These are phyloP conservation scores for Agonopterix arenella DNA, from an alignment of 2,888 invertebrate genomes.

Conservation along the genomic window DNA sequence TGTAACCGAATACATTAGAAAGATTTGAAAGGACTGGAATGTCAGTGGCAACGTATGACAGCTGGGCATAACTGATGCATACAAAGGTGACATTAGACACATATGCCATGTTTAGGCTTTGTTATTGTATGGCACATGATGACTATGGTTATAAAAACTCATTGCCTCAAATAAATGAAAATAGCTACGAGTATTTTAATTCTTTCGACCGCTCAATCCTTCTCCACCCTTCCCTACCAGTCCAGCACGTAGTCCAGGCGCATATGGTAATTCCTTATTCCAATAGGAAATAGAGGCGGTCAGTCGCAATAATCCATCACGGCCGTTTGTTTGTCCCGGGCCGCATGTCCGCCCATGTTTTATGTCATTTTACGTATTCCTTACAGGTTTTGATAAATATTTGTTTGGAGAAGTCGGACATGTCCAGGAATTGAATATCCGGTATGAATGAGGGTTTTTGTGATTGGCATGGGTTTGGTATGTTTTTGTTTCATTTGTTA, in stretches of 20 bases:
- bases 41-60: too few species aligned
- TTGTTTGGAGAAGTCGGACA: slow-evolving; percentile 69
- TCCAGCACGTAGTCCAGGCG: slow-evolving; percentile 44
- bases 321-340: slow-evolving; percentile 54
- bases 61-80: too few species aligned
- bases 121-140: too few species aligned
- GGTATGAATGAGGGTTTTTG: slow-evolving; percentile 40
- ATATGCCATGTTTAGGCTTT: too few species aligned
- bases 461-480: slow-evolving; percentile 55
- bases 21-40: too few species aligned
- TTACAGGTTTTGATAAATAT: slow-evolving; percentile 76
- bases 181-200: too few species aligned
- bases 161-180: too few species aligned
- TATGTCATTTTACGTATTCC: slow-evolving; percentile 74
- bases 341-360: slow-evolving; percentile 45
- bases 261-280: slow-evolving; percentile 77
- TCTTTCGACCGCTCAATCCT: slow-evolving; percentile 13
- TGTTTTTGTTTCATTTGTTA: slow-evolving; percentile 11
- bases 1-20: too few species aligned
- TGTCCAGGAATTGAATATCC: slow-evolving; percentile 73
- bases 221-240: slow-evolving; percentile 28
- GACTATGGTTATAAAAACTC: too few species aligned
- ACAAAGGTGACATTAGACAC: too few species aligned
- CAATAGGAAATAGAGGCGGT: slow-evolving; percentile 75
- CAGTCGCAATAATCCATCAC: slow-evolving; percentile 76